Conservation (phyloP, 2,888 invertebrate genomes). For the Hymenopus coronatus region DNA sequence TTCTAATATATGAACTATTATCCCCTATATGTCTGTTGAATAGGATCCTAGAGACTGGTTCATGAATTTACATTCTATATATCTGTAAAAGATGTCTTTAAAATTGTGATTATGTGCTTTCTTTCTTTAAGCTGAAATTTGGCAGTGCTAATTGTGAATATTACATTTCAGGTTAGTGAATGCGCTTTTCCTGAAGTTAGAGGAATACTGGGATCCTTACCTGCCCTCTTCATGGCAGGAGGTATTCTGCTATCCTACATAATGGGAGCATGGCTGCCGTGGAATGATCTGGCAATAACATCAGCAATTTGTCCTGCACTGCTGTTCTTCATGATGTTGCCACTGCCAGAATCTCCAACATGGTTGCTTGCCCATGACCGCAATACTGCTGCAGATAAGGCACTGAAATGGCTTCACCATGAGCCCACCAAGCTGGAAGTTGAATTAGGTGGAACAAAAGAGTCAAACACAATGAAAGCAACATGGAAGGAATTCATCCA, state of each 20-base stretch:
- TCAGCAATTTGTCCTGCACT: constrained; percentile 51
- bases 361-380: constrained; percentile 53
- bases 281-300: constrained; percentile 58
- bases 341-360: constrained; percentile 64
- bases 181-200: constrained; percentile 62
- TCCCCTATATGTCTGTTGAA: too few relatives aligned
- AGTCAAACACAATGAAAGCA: neutral
- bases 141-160: neutral
- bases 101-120: neutral
- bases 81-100: too few relatives aligned
- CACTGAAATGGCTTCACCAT: constrained; percentile 55
- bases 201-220: constrained; percentile 62
- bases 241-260: constrained; percentile 62
- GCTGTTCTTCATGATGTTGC: constrained; percentile 53
- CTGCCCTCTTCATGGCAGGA: constrained; percentile 62
- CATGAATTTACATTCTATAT: too few relatives aligned
- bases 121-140: too few relatives aligned
- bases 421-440: neutral
- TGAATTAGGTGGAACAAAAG: constrained; percentile 2
- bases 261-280: constrained; percentile 57
- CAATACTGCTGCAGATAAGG: constrained; percentile 49
- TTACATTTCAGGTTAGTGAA: constrained; percentile 54
- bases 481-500: constrained; percentile 34
- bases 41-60: too few relatives aligned
- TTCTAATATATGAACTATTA: too few relatives aligned